These are phyloP conservation scores for Maccullochella peelii DNA, from an alignment of 2,113 vertebrate genomes.

Conservation along the genomic window DNA sequence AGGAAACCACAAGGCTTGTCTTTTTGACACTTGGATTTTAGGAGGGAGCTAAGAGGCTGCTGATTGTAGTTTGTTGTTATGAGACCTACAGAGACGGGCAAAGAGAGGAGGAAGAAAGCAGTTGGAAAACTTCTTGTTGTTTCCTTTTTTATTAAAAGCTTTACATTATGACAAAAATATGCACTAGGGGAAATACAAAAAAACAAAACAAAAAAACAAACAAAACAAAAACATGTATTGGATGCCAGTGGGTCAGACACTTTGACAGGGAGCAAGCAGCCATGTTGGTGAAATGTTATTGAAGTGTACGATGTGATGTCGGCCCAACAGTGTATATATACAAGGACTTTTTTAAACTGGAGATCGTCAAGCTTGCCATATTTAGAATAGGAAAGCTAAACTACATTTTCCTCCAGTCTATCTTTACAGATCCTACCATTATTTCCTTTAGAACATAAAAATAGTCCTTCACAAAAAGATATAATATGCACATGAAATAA, in stretches of 20 bases:
- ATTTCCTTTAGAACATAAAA: constrained; percentile 76
- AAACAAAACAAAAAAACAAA: constrained; percentile 33
- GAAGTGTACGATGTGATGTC: constrained; percentile 47
- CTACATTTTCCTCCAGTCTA: constrained; percentile 62
- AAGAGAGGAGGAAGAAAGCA: constrained; percentile 78
- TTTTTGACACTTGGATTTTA: constrained; percentile 79
- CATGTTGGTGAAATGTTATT: constrained; percentile 80
- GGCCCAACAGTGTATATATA: constrained; percentile 65
- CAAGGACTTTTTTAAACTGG: constrained; percentile 50
- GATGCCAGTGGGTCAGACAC: constrained; percentile 83
- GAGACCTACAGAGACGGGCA: constrained; percentile 92
- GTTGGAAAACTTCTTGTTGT: constrained; percentile 79
- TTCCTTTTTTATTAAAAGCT: constrained; percentile 83
- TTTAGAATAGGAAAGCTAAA: constrained; percentile 66
- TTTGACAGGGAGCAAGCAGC: constrained; percentile 79
- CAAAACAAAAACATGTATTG: constrained; percentile 76
- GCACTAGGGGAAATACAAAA: constrained; percentile 74
- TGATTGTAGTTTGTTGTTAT: constrained; percentile 99
- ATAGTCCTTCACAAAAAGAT: constrained; percentile 83
- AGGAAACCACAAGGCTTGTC: constrained; percentile 86
- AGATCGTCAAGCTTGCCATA: constrained; percentile 53
- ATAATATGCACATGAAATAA: constrained; percentile 80
- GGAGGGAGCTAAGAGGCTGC: constrained; percentile 92
- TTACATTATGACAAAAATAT: constrained; percentile 83
- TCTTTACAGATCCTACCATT: constrained; percentile 70